Evolutionary conservation across 1,140 invertebrate species (phyloP).

Genomic region (Drosophila mojavensis): DNA sequence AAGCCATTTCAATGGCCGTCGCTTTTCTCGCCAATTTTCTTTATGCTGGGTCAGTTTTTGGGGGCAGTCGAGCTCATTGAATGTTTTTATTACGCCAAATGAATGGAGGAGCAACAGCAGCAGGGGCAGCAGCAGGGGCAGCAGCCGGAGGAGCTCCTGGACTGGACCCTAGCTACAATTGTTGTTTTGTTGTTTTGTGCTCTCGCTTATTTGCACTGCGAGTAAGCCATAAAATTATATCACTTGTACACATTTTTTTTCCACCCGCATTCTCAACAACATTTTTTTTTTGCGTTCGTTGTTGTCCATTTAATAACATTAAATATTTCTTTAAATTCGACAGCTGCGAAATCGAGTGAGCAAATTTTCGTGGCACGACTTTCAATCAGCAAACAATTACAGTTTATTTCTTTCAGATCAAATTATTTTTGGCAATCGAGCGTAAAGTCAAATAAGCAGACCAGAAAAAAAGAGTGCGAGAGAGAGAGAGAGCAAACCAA

Average conservation of each 20-base stretch:
- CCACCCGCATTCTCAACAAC: not conserved
- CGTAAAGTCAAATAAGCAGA: slow-evolving; percentile 78
- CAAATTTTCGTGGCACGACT: slow-evolving; percentile 33
- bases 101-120: slow-evolving; percentile 41
- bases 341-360: slow-evolving; percentile 33
- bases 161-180: slow-evolving; percentile 44
- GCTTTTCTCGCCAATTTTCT: slow-evolving; percentile 82
- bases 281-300: slow-evolving; percentile 10
- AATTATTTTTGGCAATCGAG: slow-evolving; percentile 82
- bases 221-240: slow-evolving; percentile 60
- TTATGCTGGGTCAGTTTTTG: slow-evolving; percentile 65
- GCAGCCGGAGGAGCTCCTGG: slow-evolving; percentile 25
- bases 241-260: slow-evolving; percentile 46
- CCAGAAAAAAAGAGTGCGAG: slow-evolving; percentile 40
- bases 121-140: slow-evolving; percentile 5
- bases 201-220: slow-evolving; percentile 39
- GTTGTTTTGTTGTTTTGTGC: slow-evolving; percentile 28
- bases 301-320: slow-evolving; percentile 70
- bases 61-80: slow-evolving; percentile 68
- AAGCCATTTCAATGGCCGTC: slow-evolving; percentile 78
- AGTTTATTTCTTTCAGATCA: slow-evolving; percentile 81
- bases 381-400: slow-evolving; percentile 78
- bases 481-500: slow-evolving; percentile 2
- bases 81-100: slow-evolving; percentile 80
- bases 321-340: slow-evolving; percentile 17